phyloP scores from a whole-genome alignment of 2,113 vertebrate species.

The Miniopterus natalensis region DNA sequence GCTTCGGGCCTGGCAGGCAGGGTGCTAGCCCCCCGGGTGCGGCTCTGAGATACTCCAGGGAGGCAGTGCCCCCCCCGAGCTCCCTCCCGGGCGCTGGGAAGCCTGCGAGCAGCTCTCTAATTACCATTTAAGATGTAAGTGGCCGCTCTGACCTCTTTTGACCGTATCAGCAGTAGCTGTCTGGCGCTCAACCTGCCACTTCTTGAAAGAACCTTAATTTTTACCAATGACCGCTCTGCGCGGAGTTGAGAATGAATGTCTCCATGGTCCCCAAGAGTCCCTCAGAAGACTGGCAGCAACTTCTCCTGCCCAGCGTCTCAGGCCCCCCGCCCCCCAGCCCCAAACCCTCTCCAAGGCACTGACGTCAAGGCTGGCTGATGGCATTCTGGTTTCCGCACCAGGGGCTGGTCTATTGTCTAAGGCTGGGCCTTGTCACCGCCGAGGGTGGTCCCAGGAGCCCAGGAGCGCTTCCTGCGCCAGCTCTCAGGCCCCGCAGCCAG shows the following conservation, averaged over 20 bases:
- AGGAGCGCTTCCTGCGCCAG: constrained; percentile 53
- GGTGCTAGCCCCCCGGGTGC: background rate
- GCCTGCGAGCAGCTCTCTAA: background rate
- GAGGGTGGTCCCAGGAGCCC: constrained; percentile 74
- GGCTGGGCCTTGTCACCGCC: constrained; percentile 66
- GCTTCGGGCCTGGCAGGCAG: background rate
- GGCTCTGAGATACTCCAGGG: background rate
- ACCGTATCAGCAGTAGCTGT: background rate
- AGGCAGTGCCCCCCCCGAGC: background rate
- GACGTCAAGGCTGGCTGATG: constrained; percentile 73
- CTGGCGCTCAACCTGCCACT: background rate
- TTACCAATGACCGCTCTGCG: background rate
- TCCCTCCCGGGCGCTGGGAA: background rate
- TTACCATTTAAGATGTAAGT: background rate
- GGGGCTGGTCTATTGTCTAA: constrained; percentile 79
- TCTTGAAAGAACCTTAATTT: constrained; percentile 48
- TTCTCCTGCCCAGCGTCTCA: background rate
- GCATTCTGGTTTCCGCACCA: constrained; percentile 73
- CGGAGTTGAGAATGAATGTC: background rate
- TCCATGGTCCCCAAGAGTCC: constrained; percentile 21
- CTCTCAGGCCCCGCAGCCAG: constrained; percentile 60
- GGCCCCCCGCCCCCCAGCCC: background rate
- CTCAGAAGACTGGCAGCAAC: constrained; percentile 47
- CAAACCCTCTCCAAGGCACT: constrained; percentile 64
- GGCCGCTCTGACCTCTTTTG: background rate